These are phyloP conservation scores for Ooceraea biroi DNA, from an alignment of 1,140 invertebrate genomes.

Conservation along the genomic window DNA sequence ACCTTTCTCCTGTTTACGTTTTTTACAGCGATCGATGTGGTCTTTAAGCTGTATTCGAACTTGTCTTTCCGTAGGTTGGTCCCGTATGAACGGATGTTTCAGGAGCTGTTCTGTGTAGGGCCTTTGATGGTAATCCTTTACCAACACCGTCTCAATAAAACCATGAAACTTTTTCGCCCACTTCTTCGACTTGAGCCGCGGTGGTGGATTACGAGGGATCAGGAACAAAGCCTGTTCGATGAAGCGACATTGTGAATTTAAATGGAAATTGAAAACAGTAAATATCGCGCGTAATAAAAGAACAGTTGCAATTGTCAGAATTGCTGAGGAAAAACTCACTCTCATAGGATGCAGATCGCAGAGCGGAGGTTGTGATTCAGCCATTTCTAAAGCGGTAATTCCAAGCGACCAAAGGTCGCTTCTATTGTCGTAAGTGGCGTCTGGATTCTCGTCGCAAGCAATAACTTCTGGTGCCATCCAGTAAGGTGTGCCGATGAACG, in stretches of 20 bases:
- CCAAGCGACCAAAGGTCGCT: constrained; percentile 99
- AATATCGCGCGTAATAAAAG: neutral
- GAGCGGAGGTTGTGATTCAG: constrained; percentile 99
- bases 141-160: constrained; percentile 95
- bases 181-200: constrained; percentile 98
- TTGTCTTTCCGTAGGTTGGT: constrained; percentile 99
- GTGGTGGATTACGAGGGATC: constrained; percentile 98
- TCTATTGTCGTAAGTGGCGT: constrained; percentile 99
- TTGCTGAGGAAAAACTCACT: constrained; percentile 80
- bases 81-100: constrained; percentile 98
- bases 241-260: constrained; percentile 22
- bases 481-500: constrained; percentile 99
- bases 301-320: constrained; percentile 8
- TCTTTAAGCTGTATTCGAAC: constrained; percentile 99
- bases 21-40: constrained; percentile 99
- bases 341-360: constrained; percentile 99
- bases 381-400: constrained; percentile 99
- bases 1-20: constrained; percentile 95
- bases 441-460: constrained; percentile 99
- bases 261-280: neutral
- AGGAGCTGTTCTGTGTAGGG: constrained; percentile 99
- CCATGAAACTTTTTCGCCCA: constrained; percentile 99
- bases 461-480: constrained; percentile 99
- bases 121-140: constrained; percentile 99
- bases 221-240: constrained; percentile 93